Evolutionary conservation across 1,140 invertebrate species (phyloP), one percentile per base, ranked within the genome.

Genomic region (Bombus consobrinus): DNA sequence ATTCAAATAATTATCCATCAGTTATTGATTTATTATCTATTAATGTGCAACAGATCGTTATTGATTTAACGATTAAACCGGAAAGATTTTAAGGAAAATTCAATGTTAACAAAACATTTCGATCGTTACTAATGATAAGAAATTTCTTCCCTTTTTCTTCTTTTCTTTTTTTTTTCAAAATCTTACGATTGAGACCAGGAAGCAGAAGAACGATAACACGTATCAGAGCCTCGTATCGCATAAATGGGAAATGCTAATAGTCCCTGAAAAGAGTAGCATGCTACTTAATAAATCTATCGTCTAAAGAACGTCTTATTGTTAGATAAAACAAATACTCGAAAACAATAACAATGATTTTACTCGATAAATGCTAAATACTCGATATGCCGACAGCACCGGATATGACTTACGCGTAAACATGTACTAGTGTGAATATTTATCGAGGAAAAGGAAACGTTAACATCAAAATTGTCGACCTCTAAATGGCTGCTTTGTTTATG

Each of bases 381-480:
- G 9, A 10, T 34, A 10, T 37, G 2, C n/a, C 79, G 68, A 47
- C 25, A 62, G 28, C 28, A 0, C 59, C 59, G 59, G 59, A 62
- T 62, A 25, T 62, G 28, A 62, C 28, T 62, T 62, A 62, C 10
- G 34, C 72, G 10, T 71, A 53, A 81, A 15, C 43, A 34, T 59
- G 37, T 62, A 73, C 18, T 47, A 47, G 53, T 3, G 37, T 83
- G 64, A 77, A 83, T 77, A 83, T 83, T 76, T 77, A 83, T 83
- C 64, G 25, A 78, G 64, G 43, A 68, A 41, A 37, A 47, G 62
- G 43, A 66, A 80, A 53, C 43, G 32, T 9, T 34, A 34, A 5
- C 34, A 12, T 69, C 28, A 25, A 78, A 69, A 69, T 57, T 8
- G 41, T 78, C 69, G 68, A 77, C 73, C 72, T 32, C 28, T 39